These are phyloP conservation scores for Eurosta solidaginis DNA, from an alignment of 1,140 invertebrate genomes.

Conservation along the genomic window DNA sequence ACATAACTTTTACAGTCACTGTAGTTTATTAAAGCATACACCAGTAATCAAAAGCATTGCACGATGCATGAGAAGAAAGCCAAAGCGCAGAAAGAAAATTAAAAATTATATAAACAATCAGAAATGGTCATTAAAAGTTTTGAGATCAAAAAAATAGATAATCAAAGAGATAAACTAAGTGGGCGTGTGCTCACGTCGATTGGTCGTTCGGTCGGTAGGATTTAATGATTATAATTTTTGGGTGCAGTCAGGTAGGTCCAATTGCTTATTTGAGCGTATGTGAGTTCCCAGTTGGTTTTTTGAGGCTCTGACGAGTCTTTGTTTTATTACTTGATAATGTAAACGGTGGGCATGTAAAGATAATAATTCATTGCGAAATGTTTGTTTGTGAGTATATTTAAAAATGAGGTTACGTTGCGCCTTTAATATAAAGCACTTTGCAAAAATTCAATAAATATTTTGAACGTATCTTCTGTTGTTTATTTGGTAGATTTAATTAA, in stretches of 20 bases:
- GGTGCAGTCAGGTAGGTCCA: slow-evolving; percentile 7
- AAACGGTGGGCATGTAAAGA: too few species aligned
- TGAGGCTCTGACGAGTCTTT: background rate
- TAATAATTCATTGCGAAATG: too few species aligned
- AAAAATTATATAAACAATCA: slow-evolving; percentile 27
- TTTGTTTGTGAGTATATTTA: too few species aligned
- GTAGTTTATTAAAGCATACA: too few species aligned
- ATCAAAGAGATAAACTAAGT: slow-evolving; percentile 20
- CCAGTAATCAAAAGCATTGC: background rate
- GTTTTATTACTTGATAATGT: too few species aligned
- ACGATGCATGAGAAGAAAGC: background rate
- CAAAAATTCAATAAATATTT: too few species aligned
- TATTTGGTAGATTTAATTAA: too few species aligned
- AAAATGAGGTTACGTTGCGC: too few species aligned
- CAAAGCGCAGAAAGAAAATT: slow-evolving; percentile 10
- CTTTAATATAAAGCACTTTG: too few species aligned
- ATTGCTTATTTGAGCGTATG: background rate
- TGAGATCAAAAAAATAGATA: slow-evolving; percentile 8
- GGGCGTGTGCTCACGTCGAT: background rate
- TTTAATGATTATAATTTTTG: slow-evolving; percentile 21
- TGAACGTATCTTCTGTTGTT: too few species aligned
- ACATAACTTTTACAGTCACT: background rate
- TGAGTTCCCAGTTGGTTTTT: background rate
- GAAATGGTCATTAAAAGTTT: slow-evolving; percentile 24
- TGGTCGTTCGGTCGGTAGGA: background rate